A percentile compares a stretch with the other conserved stretches of the same genome.
These are phyloP conservation scores for Alsophila aescularia DNA, from an alignment of 2,888 invertebrate genomes.

Conservation along the genomic window DNA sequence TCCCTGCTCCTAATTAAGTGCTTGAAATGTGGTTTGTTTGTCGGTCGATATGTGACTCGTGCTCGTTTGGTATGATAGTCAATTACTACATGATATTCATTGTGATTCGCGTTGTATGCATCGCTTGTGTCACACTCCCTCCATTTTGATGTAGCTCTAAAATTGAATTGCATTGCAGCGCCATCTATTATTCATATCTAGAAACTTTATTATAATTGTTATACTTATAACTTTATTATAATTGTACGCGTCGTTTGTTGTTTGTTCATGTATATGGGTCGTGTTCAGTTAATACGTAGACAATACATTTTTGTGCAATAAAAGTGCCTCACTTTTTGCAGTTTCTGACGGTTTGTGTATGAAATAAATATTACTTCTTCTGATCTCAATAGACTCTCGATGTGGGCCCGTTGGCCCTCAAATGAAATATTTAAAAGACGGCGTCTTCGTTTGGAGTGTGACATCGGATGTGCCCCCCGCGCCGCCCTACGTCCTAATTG, in stretches of 20 bases:
- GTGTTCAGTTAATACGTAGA: constrained; percentile 10
- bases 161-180: constrained; percentile 1
- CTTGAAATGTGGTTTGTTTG: constrained; percentile 34
- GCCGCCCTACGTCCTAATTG: constrained; percentile 63
- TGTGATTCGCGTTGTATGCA: constrained; percentile 37
- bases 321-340: constrained; percentile 1
- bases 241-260: constrained; percentile 6
- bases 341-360: not conserved
- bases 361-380: constrained; percentile 2
- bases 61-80: constrained; percentile 71
- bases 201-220: too few relatives aligned
- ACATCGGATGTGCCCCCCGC: constrained; percentile 47
- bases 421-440: not conserved
- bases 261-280: constrained; percentile 6
- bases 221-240: too few relatives aligned
- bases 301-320: constrained; percentile 23
- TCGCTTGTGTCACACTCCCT: constrained; percentile 51
- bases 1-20: constrained; percentile 34
- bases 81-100: constrained; percentile 66
- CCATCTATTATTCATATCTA: constrained; percentile 4
- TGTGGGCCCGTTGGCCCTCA: constrained; percentile 18
- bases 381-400: constrained; percentile 17
- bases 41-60: constrained; percentile 40
- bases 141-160: not conserved
- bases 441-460: constrained; percentile 40